Base-by-base conservation (phyloP, 2,113 vertebrate genomes). In the Pollimyrus isidori region DNA sequence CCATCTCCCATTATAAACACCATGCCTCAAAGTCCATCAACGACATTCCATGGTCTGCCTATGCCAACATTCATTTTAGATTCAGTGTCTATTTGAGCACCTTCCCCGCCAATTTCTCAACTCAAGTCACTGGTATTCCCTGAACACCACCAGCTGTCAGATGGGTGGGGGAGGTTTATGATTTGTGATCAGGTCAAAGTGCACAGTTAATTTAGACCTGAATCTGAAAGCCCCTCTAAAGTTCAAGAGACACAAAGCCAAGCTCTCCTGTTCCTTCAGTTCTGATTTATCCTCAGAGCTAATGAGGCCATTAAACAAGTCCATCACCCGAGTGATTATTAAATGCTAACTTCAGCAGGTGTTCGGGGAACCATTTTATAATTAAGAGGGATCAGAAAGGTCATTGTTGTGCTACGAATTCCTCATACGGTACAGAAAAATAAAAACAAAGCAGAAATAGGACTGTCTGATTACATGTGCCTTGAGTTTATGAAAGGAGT, bases 101-200 rank as follows among this genome's bases (percentile, higher is more conserved):
- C 56, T 19, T 56, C 86, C 15, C 85, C n/a, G 45, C 42, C 21
- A 4, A 52, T n/a, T 56, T 35, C 23, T 30, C 39, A 35, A 76
- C 69, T 39, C 69, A 76, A 76, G 69, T 35, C 23, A 39, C 19
- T 65, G 56, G 39, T 23, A 21, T 13, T 87, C 39, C 53, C 87
- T 46, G 87, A 65, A 87, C 53, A 42, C 86, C 85, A 86, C 21
- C 85, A 86, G 48, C 46, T 86, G 85, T 80, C 73, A 35, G 52
- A 9, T 42, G 86, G 11, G 35, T 87, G 86, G 19, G 73, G 73
- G 21, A 23, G 46, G 42, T 49, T 85, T 49, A 85, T 85, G 82
- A 49, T 49, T 85, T 39, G 87, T n/a, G 87, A n/a, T 56, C 10
- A 46, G 87, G 87, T 87, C 87, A 65, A 65, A 88, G 87, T 46